Base-by-base conservation (phyloP, 2,888 invertebrate species). In the Parnassius glacialis region DNA sequence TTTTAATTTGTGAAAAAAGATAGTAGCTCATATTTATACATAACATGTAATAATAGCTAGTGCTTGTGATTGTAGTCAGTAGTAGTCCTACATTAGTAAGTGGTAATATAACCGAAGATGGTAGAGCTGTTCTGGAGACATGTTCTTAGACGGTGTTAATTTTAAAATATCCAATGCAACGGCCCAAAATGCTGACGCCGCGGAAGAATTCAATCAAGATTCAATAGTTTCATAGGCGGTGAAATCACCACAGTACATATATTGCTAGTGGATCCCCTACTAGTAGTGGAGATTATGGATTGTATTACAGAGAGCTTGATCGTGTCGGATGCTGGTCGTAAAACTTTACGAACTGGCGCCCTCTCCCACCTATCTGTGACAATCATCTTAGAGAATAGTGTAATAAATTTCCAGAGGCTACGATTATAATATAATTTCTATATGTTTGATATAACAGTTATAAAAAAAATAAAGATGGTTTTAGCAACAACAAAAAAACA, bases 311-410 rank as follows among this genome's bases (percentile, higher is more conserved):
- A 71, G 72, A 68, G 67, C 67, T 63, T 64, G 70, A 74, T 79
- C 82, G 83, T 82, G 84, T 84, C 84, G 86, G 87, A 87, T 83
- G 83, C 76, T 70, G 72, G 66, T 90, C 89, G 86, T 90, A 90
- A 90, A 90, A 89, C 78, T 90, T 90, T 90, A 90, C 87, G 89
- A 87, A 89, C 87, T 87, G 78, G 74, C 85, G 86, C 87, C 87
- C 87, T 86, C 82, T 75, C 66, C 70, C 66, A 75, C 76, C 79
- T 89, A 90, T 90, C 87, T 81, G 84, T 81, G 85, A 86, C 88
- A 87, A 89, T 90, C 86, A 87, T 87, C 66, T 66, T 61, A 57
- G 47, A 10, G 50, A 10, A 61, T 20, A 66, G 64, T 61, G 59
- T 61, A 62, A 13, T 47, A 10, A 11, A 45, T 12, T n/a, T 3